Evolutionary conservation across 2,888 invertebrate genomes (phyloP).

Genomic region (Limnephilus lunatus): DNA sequence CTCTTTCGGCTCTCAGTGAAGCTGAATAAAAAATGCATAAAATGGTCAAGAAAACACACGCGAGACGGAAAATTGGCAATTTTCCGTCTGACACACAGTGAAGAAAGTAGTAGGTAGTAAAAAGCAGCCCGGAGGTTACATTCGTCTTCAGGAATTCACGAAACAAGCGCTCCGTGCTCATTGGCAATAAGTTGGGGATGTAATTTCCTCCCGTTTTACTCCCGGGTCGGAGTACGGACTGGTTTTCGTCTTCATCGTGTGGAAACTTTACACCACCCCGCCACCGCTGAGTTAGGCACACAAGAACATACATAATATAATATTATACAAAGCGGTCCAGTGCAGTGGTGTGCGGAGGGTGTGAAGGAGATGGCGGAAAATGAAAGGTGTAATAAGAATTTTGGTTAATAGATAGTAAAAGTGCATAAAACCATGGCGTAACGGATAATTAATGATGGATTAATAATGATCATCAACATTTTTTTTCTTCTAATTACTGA

Average conservation of each 20-base stretch:
- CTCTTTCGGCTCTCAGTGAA: not conserved
- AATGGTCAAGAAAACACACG: not conserved
- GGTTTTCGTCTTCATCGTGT: conserved; percentile 28
- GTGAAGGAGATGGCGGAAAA: not conserved
- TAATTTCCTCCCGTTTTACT: conserved; percentile 11
- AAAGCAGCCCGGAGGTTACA: not conserved
- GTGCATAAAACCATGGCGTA: no score
- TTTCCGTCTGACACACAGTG: not conserved
- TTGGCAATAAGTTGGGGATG: not conserved
- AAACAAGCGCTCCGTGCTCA: not conserved
- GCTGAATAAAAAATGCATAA: not conserved
- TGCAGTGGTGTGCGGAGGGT: not conserved
- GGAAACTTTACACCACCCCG: not conserved
- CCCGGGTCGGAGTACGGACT: not conserved
- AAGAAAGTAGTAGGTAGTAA: not conserved
- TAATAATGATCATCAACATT: no score
- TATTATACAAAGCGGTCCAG: not conserved
- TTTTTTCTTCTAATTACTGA: no score
- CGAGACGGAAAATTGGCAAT: not conserved
- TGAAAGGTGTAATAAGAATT: not conserved
- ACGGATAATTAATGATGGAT: no score
- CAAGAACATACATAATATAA: not conserved
- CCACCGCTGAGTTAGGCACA: not conserved
- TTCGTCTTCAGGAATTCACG: not conserved
- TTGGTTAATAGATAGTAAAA: no score